Percentiles rank a stretch among this genome's conserved stretches.
phyloP scores from a whole-genome alignment of 1,140 invertebrate species.

The Adelges cooleyi region DNA sequence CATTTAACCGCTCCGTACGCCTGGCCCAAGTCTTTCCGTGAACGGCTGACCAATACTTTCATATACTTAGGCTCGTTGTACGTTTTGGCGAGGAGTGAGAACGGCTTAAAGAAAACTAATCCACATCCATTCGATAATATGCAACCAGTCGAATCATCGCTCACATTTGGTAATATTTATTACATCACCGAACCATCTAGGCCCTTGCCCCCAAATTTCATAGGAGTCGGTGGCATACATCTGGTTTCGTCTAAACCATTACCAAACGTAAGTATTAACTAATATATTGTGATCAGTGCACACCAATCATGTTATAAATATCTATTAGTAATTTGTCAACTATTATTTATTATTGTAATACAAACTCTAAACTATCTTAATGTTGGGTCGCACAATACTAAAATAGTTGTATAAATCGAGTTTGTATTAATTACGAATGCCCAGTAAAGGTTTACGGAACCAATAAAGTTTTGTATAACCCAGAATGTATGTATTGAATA shows the following conservation, averaged over 20 bases:
- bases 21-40: neutral
- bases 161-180: no score
- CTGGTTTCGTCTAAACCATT: conserved; percentile 45
- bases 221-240: conserved; percentile 56
- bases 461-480: no score
- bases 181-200: no score
- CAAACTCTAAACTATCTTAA: no score
- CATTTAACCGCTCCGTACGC: neutral
- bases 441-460: no score
- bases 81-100: neutral
- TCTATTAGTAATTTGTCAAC: neutral
- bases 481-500: no score
- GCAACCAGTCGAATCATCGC: no score
- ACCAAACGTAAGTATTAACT: conserved; percentile 39
- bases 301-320: neutral
- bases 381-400: no score
- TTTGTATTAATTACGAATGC: no score
- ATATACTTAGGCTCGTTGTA: neutral
- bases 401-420: no score
- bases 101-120: neutral
- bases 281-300: no score
- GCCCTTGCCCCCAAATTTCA: conserved; percentile 47
- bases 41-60: neutral
- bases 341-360: neutral
- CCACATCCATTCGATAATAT: no score